Percentiles rank a stretch among this genome's conserved stretches.
phyloP scores from a whole-genome alignment of 2,888 invertebrate species.

The Amiota minor region DNA sequence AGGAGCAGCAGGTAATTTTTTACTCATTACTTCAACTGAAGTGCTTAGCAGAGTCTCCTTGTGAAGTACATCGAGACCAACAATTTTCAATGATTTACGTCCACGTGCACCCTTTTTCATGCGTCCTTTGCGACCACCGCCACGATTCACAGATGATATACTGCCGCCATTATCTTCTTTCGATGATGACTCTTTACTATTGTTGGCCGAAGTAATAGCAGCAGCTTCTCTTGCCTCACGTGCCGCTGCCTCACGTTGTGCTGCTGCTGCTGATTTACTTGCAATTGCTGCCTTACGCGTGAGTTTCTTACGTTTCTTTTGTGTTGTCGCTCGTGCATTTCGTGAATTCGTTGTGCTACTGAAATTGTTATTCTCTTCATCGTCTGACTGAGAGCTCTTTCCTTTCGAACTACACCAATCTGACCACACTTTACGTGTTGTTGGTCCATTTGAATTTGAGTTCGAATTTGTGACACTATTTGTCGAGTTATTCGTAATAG shows the following conservation, averaged over 20 bases:
- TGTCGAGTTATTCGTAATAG: conserved; percentile 36
- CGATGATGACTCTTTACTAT: conserved; percentile 66
- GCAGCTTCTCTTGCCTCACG: conserved; percentile 69
- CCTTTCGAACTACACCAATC: conserved; percentile 80
- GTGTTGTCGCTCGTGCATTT: conserved; percentile 58
- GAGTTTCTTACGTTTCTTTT: conserved; percentile 73
- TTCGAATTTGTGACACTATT: conserved; percentile 42
- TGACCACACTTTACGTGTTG: conserved; percentile 84
- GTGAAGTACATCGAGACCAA: conserved; percentile 89
- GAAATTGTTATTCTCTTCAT: conserved; percentile 75
- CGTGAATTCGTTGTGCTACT: conserved; percentile 56
- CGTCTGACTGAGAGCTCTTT: conserved; percentile 78
- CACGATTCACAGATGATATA: conserved; percentile 21
- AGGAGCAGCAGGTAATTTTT: conserved; percentile 88
- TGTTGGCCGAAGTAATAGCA: conserved; percentile 57
- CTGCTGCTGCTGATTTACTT: conserved; percentile 69
- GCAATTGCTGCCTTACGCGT: conserved; percentile 72
- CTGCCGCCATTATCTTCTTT: conserved; percentile 71
- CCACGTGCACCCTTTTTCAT: conserved; percentile 78
- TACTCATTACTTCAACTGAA: conserved; percentile 81
- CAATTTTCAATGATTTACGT: conserved; percentile 83
- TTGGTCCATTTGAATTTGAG: conserved; percentile 74
- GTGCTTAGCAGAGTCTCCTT: conserved; percentile 92
- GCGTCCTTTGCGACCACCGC: conserved; percentile 75
- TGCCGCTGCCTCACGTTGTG: conserved; percentile 64